Percentiles rank a stretch among this genome's conserved stretches.
phyloP scores from a whole-genome alignment of 1,140 invertebrate species.

The Bombus waltoni region DNA sequence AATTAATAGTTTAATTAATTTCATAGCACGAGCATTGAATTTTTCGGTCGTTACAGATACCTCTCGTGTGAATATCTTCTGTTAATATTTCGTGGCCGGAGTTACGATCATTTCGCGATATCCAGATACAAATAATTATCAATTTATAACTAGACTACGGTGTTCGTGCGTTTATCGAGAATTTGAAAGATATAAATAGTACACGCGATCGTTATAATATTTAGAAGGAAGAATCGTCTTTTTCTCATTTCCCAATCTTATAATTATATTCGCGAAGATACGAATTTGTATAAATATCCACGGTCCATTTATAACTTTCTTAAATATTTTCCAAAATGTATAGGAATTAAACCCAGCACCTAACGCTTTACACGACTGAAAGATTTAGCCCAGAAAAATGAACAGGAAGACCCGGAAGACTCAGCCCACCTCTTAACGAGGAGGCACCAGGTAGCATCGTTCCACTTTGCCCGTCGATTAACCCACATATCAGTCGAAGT shows the following conservation, averaged over 20 bases:
- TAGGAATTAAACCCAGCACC: neutral
- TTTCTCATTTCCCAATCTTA: too few relatives aligned
- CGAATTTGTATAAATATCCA: neutral
- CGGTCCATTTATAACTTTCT: neutral
- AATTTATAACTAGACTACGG: neutral
- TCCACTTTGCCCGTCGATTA: constrained; percentile 33
- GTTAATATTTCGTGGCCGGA: neutral
- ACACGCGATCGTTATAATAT: too few relatives aligned
- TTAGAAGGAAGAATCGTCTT: too few relatives aligned
- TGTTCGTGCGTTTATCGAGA: neutral
- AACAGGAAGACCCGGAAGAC: constrained; percentile 1
- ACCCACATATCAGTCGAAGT: constrained; percentile 36
- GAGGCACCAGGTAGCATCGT: constrained; percentile 8
- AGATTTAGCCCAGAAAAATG: neutral
- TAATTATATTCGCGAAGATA: too few relatives aligned
- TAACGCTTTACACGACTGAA: neutral
- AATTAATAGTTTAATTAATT: neutral
- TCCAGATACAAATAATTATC: neutral
- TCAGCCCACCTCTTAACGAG: neutral
- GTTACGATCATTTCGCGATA: neutral
- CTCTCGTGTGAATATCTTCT: neutral
- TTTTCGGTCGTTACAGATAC: neutral
- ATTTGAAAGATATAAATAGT: too few relatives aligned
- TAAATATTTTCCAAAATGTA: neutral
- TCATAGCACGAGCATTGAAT: neutral